Evolutionary conservation across 2,113 vertebrate species (phyloP), one percentile per base, ranked within the genome.

Genomic region (Puffinus mauretanicus): DNA sequence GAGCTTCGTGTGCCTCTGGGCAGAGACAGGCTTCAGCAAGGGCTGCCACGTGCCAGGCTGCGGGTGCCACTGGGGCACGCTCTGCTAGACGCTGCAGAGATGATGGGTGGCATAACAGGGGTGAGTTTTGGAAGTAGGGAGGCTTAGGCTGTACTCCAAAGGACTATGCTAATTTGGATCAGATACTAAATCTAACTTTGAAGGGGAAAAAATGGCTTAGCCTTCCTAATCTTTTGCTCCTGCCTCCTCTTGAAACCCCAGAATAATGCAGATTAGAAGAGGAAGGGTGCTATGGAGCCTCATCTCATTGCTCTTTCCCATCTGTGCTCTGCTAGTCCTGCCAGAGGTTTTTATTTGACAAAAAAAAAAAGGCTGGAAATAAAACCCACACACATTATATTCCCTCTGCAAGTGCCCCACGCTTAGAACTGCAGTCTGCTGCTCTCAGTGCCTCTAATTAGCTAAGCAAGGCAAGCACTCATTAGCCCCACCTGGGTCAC

Each of bases 401-500:
- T 91, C 89, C 86, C 78, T 95, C 70, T 91, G 93, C 70, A 91
- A 94, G 17, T 47, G 16, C n/a, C 66, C 46, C 69, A 58, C 1
- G 7, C 44, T 62, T 87, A 65, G 70, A 82, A 70, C 30, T 87
- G 29, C 81, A 94, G 94, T 54, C 89, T 95, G 84, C 95, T 95
- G 89, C 86, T 93, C 51, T 72, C 54, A 20, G 66, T 0, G 22
- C 51, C 62, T 93, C 91, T 93, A 95, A 97, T 97, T 93, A 97
- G 81, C 88, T 51, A 90, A 89, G 91, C 91, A 85, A 93, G 81
- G 70, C 91, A 70, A 81, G 86, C 42, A 20, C 69, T 94, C 86
- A 94, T 95, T 95, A 95, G 66, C 58, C 93, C 96, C 93, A 97
- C 75, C 96, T 95, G 97, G 71, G 93, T 95, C 94, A 95, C 89